Base-by-base conservation (phyloP, 2,888 invertebrate genomes). In the Ochropacha duplaris region DNA sequence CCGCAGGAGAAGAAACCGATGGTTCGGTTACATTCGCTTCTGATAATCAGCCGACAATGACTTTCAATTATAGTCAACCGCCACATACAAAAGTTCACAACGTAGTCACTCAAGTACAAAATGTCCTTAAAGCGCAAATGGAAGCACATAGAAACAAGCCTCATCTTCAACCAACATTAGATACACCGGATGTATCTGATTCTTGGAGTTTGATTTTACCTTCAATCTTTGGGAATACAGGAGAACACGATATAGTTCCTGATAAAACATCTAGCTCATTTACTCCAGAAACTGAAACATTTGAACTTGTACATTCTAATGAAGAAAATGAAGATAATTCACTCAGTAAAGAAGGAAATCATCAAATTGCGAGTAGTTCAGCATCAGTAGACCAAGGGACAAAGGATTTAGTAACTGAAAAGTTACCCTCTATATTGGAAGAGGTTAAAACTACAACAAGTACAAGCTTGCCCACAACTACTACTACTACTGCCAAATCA, bases 201-300 rank as follows among this genome's bases (percentile, higher is more conserved):
- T 95, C 95, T 0, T 97, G 97, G 97, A 96, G 96, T 64, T 94
- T 96, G 78, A 96, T 97, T 62, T 88, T 97, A 52, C 97, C 97
- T 1, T 96, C 96, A 0, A 95, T 97, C 58, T 95, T 97, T 73
- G 96, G 96, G 0, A 95, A 95, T 57, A 95, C 94, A 8, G 95
- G 95, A 8, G 93, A 93, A 44, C 44, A 44, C 19, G 94, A 95
- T 66, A 93, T 94, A 50, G 90, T 93, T 22, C 92, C 94, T 0
- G 94, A 94, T 67, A 94, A 93, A 76, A 68, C 79, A 26, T 83
- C 90, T 26, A 85, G 73, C 22, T 72, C 83, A 34, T 86, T 88
- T 57, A 84, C 84, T 19, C 92, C 92, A 14, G 92, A 91, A 69
- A 91, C 92, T 5, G 93, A 91, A 59, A 92, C 88, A 4, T 70